phyloP scores from a whole-genome alignment of 2,888 invertebrate species.

The Seira musarum region DNA sequence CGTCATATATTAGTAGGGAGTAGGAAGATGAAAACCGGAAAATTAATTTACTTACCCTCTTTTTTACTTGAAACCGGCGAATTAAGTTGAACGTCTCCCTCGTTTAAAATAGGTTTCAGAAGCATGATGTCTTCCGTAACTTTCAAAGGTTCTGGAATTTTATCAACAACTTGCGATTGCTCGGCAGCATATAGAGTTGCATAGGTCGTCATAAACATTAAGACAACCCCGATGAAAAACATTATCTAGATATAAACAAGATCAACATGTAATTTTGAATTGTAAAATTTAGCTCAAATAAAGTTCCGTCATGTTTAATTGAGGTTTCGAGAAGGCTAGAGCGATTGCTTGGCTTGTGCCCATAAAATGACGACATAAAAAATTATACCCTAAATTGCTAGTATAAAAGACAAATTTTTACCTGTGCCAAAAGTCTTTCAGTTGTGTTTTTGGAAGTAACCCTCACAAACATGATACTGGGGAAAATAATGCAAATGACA shows the following conservation, averaged over 20 bases:
- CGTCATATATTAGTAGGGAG: too few relatives aligned
- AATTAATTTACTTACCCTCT: too few relatives aligned
- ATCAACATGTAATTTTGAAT: neutral
- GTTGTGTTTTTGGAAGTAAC: slow-evolving; percentile 88
- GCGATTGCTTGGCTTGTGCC: too few relatives aligned
- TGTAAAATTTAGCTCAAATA: slow-evolving; percentile 27
- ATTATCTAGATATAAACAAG: slow-evolving; percentile 77
- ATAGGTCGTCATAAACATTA: slow-evolving; percentile 92
- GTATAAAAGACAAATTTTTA: neutral
- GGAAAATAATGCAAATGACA: slow-evolving; percentile 93
- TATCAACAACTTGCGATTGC: slow-evolving; percentile 74
- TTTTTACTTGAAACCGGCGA: slow-evolving; percentile 27
- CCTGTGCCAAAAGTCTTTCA: slow-evolving; percentile 87
- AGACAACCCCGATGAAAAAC: slow-evolving; percentile 85
- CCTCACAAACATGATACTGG: slow-evolving; percentile 90
- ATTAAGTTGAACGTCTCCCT: slow-evolving; percentile 27
- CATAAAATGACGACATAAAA: too few relatives aligned
- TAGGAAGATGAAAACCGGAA: too few relatives aligned
- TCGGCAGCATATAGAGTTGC: slow-evolving; percentile 87
- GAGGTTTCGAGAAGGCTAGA: too few relatives aligned
- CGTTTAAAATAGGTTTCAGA: slow-evolving; percentile 5
- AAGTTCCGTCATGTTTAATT: too few relatives aligned
- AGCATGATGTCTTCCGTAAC: slow-evolving; percentile 42
- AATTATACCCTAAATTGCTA: too few relatives aligned
- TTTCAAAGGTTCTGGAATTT: slow-evolving; percentile 47